Base-by-base conservation (phyloP, 2,797 vertebrate genomes). In the Eupleurogrammus muticus region DNA sequence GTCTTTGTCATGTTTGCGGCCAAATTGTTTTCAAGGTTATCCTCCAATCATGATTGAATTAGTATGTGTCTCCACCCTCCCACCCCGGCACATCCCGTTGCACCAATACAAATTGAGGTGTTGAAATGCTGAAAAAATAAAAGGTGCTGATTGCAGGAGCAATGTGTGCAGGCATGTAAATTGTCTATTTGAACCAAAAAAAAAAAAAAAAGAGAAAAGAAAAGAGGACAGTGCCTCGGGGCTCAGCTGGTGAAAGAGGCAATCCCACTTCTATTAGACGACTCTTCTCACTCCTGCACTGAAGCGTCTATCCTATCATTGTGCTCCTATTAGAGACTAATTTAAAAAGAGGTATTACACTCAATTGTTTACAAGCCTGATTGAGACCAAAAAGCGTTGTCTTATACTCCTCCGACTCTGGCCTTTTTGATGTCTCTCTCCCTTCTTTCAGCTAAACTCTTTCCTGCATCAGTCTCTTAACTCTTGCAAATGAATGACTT, bases 231-330 rank as follows among this genome's bases (percentile, higher is more conserved):
- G 85, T 58, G 81, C 80, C 82, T 74, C 44, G 1, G 70, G 73
- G 75, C 84, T 83, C 84, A 86, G 88, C 69, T 87, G 79, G 74
- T 77, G 73, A 74, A 83, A 85, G 81, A 89, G 91, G 82, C 89
- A 92, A 90, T 90, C 74, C 69, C 72, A 79, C 81, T 90, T 90
- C 86, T 80, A 93, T 94, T 92, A 92, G 75, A 69, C 70, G 42
- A 53, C 87, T 73, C 82, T 88, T 53, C 51, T 58, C 87, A 86
- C 50, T 76, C 65, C 66, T 83, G 77, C 81, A 59, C 77, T 73
- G 77, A 88, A 82, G 82, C 65, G 75, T 36, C 73, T 72, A 58
- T 85, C 79, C 78, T 84, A 80, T 83, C 82, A 78, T 80, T 84
- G 85, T 83, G 82, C 66, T 79, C 67, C 84, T 85, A 90, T 91